A percentile compares a stretch with the other conserved stretches of the same genome.
Evolutionary conservation across 2,888 invertebrate species (phyloP).

Genomic region (Lochmaea crataegi): DNA sequence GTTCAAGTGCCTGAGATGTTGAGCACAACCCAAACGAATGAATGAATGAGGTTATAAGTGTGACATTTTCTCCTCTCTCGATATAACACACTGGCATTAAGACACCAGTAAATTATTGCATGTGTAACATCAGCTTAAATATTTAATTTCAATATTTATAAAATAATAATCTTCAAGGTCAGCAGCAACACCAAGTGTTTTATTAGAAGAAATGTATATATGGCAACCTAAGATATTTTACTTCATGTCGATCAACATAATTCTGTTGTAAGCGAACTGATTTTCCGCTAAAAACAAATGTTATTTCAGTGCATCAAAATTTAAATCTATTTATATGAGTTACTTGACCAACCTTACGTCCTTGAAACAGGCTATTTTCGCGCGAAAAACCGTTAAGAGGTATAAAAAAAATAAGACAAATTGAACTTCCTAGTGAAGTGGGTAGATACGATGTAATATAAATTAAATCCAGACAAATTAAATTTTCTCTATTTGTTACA

Average conservation of each 20-base stretch:
- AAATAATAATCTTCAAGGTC: too few species aligned
- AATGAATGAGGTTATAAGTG: too few species aligned
- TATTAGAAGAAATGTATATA: too few species aligned
- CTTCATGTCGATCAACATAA: neutral
- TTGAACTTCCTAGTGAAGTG: neutral
- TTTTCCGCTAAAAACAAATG: neutral
- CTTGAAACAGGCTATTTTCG: neutral
- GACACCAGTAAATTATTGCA: too few species aligned
- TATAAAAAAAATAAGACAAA: neutral
- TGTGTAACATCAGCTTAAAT: too few species aligned
- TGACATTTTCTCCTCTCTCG: too few species aligned
- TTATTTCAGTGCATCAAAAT: neutral
- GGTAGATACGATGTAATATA: neutral
- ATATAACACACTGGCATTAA: too few species aligned
- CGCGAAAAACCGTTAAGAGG: neutral
- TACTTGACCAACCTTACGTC: conserved; percentile 9
- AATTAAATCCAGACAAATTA: neutral
- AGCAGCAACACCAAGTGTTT: too few species aligned
- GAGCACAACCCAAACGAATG: too few species aligned
- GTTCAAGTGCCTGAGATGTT: too few species aligned
- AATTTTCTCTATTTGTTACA: neutral
- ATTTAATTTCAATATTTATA: too few species aligned
- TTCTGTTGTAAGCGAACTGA: neutral
- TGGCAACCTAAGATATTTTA: too few species aligned
- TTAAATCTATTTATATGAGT: neutral